A percentile compares a stretch with the other conserved stretches of the same genome.
Evolutionary conservation across 1,140 invertebrate genomes (phyloP).

Genomic region (Hypothenemus hampei): DNA sequence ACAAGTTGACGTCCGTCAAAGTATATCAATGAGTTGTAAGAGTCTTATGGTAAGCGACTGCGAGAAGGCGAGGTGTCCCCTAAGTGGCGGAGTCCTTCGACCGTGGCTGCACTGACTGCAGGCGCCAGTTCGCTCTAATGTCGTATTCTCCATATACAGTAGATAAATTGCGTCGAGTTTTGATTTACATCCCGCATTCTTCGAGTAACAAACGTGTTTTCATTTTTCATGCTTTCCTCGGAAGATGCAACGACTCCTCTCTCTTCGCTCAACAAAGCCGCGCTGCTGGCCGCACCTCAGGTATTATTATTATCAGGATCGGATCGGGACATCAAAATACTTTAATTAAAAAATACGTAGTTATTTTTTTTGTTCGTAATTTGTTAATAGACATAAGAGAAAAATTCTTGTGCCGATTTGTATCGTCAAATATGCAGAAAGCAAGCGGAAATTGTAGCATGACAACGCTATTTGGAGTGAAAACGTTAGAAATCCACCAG

Average conservation of each 20-base stretch:
- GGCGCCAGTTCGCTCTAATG: conserved; percentile 34
- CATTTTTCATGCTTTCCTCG: conserved; percentile 38
- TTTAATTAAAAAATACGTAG: no score
- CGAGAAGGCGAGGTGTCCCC: conserved; percentile 11
- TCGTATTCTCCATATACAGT: conserved; percentile 39
- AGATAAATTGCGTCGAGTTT: conserved; percentile 44
- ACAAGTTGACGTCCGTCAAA: conserved; percentile 13
- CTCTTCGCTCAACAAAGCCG: conserved; percentile 16
- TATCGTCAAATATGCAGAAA: no score
- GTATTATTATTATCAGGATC: conserved; percentile 13
- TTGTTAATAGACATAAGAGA: neutral
- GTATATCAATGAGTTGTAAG: conserved; percentile 16
- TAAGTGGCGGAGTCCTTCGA: conserved; percentile 25
- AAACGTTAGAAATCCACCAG: no score
- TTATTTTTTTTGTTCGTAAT: no score
- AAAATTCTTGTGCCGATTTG: no score
- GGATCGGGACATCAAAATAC: conserved; percentile 6
- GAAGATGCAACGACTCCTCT: conserved; percentile 12
- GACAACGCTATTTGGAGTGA: no score
- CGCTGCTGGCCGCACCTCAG: conserved; percentile 23
- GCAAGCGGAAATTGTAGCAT: no score
- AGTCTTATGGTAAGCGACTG: conserved; percentile 13
- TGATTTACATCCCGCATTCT: conserved; percentile 45
- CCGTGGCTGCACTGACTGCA: conserved; percentile 21
- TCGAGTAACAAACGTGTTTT: conserved; percentile 41